A percentile compares a stretch with the other conserved stretches of the same genome.
phyloP scores from a whole-genome alignment of 2,113 vertebrate genomes.

The Tamias sibiricus region DNA sequence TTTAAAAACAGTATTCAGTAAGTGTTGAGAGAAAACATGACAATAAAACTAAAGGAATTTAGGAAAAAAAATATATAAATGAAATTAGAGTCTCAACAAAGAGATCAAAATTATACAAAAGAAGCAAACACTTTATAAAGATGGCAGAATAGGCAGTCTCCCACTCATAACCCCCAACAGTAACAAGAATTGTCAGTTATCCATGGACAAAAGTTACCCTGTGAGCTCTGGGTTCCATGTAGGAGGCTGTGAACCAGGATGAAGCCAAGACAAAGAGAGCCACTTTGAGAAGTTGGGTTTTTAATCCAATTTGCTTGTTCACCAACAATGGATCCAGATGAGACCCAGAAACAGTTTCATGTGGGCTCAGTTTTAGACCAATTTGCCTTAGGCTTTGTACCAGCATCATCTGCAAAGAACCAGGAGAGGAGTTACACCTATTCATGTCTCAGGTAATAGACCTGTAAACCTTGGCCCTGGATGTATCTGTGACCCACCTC shows the following conservation, averaged over 20 bases:
- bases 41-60: neutral
- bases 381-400: neutral
- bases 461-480: neutral
- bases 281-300: neutral
- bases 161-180: neutral
- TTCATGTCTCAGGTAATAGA: neutral
- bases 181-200: neutral
- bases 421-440: neutral
- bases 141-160: no score
- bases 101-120: neutral
- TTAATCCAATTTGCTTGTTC: no score
- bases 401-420: neutral
- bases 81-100: neutral
- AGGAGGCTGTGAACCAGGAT: neutral
- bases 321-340: neutral
- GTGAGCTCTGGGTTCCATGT: no score
- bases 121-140: neutral
- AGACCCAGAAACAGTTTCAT: neutral
- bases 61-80: neutral
- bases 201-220: no score
- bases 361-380: neutral
- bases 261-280: fast-evolving
- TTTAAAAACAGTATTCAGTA: neutral
- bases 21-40: neutral
- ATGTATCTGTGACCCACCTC: no score